Percentiles rank a stretch among this genome's conserved stretches.
Evolutionary conservation across 2,888 invertebrate genomes (phyloP).

Genomic region (Lasioglossum figueresi): DNA sequence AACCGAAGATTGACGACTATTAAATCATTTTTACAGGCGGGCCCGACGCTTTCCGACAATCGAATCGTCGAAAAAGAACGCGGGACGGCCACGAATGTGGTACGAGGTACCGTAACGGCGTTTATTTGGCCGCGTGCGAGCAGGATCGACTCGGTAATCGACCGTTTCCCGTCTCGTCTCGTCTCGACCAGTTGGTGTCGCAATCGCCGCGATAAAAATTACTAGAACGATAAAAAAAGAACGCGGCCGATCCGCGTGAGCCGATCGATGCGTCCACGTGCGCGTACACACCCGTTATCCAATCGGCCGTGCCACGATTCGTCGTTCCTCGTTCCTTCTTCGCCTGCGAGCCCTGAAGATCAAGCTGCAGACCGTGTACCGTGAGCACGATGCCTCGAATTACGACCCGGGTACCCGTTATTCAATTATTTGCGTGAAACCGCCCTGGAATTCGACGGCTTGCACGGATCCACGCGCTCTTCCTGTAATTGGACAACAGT

Average conservation of each 20-base stretch:
- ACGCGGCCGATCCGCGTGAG: not conserved
- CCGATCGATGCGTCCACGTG: conserved; percentile 33
- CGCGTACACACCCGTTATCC: conserved; percentile 23
- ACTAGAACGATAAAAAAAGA: conserved; percentile 8
- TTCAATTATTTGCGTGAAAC: not conserved
- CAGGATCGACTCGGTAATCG: conserved; percentile 30
- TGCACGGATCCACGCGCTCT: not conserved
- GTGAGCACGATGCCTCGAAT: not conserved
- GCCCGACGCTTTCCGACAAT: conserved; percentile 36
- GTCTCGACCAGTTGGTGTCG: not conserved
- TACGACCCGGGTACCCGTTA: not conserved
- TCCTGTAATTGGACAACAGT: not conserved
- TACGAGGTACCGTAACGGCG: conserved; percentile 69
- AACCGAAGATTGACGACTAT: conserved; percentile 61
- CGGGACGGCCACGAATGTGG: conserved; percentile 59
- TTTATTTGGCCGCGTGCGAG: conserved; percentile 45
- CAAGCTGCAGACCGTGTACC: not conserved
- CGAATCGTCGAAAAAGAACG: conserved; percentile 40
- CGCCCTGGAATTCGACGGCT: not conserved
- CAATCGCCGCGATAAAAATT: conserved; percentile 2
- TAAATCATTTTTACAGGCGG: conserved; percentile 61
- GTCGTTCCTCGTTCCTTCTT: not conserved
- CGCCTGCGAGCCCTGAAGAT: not conserved
- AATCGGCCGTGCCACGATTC: not conserved
- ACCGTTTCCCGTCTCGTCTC: conserved; percentile 4